phyloP scores from a whole-genome alignment of 2,797 vertebrate genomes.

The Danio aesculapii region DNA sequence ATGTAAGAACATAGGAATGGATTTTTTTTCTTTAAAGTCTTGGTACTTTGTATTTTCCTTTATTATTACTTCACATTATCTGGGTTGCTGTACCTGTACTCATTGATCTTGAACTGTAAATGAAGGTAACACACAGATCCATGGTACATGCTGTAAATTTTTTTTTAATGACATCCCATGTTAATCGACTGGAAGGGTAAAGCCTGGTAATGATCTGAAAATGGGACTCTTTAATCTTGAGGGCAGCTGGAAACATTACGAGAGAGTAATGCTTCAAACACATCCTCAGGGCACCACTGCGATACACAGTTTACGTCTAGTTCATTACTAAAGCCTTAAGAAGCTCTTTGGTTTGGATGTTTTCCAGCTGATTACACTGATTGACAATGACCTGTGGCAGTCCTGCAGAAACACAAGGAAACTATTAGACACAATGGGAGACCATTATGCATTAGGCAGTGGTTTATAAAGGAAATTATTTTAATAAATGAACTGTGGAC shows the following conservation, averaged over 20 bases:
- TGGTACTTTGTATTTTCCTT: background rate
- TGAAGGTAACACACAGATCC: background rate
- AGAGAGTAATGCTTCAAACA: conserved; percentile 13
- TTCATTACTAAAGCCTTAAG: conserved; percentile 18
- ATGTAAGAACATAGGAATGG: too few relatives aligned
- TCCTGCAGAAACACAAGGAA: background rate
- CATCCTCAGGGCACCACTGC: conserved; percentile 16
- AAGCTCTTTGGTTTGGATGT: conserved; percentile 14
- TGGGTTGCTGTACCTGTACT: background rate
- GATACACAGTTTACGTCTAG: conserved; percentile 8
- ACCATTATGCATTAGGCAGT: conserved; percentile 7
- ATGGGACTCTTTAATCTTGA: conserved; percentile 21
- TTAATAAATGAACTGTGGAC: conserved; percentile 4
- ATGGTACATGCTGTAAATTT: background rate
- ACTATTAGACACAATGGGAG: conserved; percentile 15
- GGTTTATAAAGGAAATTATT: background rate
- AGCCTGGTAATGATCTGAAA: conserved; percentile 23
- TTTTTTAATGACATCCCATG: background rate
- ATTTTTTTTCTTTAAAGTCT: too few relatives aligned
- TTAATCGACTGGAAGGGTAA: background rate
- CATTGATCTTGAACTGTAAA: background rate
- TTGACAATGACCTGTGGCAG: conserved; percentile 7
- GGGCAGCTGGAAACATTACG: conserved; percentile 6
- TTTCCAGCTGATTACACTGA: background rate
- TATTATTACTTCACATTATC: background rate